Evolutionary conservation across 2,113 vertebrate genomes (phyloP), one percentile per base, ranked within the genome.

Genomic region (Smithornis capensis): DNA sequence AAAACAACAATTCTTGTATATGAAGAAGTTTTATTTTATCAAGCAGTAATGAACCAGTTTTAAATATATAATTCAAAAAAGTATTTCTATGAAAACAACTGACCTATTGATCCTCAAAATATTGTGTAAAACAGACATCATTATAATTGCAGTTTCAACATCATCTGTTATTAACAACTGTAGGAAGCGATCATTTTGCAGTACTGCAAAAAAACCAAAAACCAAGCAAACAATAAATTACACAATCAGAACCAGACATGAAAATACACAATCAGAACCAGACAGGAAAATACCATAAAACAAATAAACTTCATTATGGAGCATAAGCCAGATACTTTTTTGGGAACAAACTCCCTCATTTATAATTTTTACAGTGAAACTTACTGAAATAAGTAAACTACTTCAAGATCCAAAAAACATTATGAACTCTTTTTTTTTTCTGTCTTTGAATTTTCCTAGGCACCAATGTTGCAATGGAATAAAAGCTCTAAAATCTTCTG

Each of bases 101-200:
- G 91, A 99, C 99, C 99, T 98, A 97, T 98, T 98, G 68, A 97
- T 89, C 29, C 96, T 97, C 86, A 99, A 97, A 93, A 98, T 95
- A 50, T 96, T 98, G 92, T 98, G 98, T 96, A 99, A 98, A 95
- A 99, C 85, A 90, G 97, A 98, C 97, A 99, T 95, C 67, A 98
- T 97, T 53, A 95, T 91, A 87, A 97, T 82, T 87, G 97, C 97
- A 87, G 98, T 98, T 45, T 98, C 96, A 83, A 98, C 97, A 52
- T 98, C 98, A 69, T 99, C 99, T 71, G 97, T 98, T 96, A 99
- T 98, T 92, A 99, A 97, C 91, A 99, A 94, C 70, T 97, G 97
- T 87, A 99, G 98, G 67, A 99, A 99, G 92, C 98, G 97, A 89
- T 97, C 96, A 31, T 98, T 99, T 91, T 98, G 98, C 82, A 99